phyloP scores from a whole-genome alignment of 2,113 vertebrate species.

The Mastomys natalensis region DNA sequence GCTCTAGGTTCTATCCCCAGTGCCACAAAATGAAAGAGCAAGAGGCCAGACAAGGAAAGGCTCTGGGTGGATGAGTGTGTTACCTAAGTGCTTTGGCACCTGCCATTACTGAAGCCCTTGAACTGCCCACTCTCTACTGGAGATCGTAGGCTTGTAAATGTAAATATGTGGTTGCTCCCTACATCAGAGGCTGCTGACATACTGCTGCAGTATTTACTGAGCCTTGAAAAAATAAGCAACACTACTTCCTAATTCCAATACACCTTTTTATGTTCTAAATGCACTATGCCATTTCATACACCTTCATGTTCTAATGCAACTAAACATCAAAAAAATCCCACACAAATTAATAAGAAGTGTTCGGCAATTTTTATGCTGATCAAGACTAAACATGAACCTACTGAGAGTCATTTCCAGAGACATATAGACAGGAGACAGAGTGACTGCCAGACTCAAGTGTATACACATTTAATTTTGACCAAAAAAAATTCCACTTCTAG shows the following conservation, averaged over 20 bases:
- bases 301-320: conserved; percentile 24
- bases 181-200: background rate
- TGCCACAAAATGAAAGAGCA: background rate
- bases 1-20: background rate
- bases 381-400: background rate
- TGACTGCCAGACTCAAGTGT: background rate
- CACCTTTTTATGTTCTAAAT: too few relatives aligned
- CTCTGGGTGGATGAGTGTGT: background rate
- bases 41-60: conserved; percentile 8
- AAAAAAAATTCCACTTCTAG: conserved; percentile 15
- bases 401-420: background rate
- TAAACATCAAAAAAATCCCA: conserved; percentile 47
- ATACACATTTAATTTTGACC: background rate
- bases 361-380: conserved; percentile 29
- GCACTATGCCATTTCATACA: conserved; percentile 36
- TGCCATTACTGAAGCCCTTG: background rate
- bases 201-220: background rate
- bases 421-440: background rate
- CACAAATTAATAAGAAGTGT: conserved; percentile 8
- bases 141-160: background rate
- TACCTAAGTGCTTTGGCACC: background rate
- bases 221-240: conserved; percentile 37
- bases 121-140: background rate
- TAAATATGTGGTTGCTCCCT: background rate
- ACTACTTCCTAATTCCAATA: conserved; percentile 29